phyloP scores from a whole-genome alignment of 2,888 invertebrate species.

The Caenorhabditis sp. region DNA sequence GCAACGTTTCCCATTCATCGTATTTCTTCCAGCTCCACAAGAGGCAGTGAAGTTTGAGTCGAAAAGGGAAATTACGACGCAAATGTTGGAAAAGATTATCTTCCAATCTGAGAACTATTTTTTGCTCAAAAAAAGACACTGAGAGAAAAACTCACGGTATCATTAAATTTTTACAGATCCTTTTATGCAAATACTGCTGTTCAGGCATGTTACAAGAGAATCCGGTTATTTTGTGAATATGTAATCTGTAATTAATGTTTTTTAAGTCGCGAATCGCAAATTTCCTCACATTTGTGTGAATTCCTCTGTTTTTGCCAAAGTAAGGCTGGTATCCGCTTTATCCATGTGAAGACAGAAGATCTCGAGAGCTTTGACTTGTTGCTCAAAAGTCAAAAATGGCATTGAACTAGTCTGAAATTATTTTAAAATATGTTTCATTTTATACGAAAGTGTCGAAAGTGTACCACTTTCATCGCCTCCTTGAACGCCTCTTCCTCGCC shows the following conservation, averaged over 20 bases:
- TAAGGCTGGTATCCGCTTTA: too few relatives aligned
- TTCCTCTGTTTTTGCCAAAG: background rate
- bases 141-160: slow-evolving; percentile 2
- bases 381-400: too few relatives aligned
- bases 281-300: background rate
- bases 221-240: slow-evolving; percentile 26
- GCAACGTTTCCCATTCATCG: too few relatives aligned
- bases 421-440: too few relatives aligned
- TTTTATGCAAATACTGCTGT: background rate
- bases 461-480: background rate
- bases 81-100: slow-evolving; percentile 1
- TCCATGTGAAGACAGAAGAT: too few relatives aligned
- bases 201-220: slow-evolving; percentile 22
- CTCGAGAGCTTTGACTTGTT: too few relatives aligned
- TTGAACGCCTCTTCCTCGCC: background rate
- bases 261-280: too few relatives aligned
- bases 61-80: slow-evolving; percentile 17
- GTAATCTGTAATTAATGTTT: too few relatives aligned
- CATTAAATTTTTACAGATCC: background rate
- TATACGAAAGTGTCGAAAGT: too few relatives aligned
- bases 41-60: slow-evolving; percentile 16
- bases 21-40: slow-evolving; percentile 29
- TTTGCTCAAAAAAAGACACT: background rate
- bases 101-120: slow-evolving; percentile 8
- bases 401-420: too few relatives aligned